phyloP scores from a whole-genome alignment of 2,113 vertebrate species.

The Alouatta palliata region DNA sequence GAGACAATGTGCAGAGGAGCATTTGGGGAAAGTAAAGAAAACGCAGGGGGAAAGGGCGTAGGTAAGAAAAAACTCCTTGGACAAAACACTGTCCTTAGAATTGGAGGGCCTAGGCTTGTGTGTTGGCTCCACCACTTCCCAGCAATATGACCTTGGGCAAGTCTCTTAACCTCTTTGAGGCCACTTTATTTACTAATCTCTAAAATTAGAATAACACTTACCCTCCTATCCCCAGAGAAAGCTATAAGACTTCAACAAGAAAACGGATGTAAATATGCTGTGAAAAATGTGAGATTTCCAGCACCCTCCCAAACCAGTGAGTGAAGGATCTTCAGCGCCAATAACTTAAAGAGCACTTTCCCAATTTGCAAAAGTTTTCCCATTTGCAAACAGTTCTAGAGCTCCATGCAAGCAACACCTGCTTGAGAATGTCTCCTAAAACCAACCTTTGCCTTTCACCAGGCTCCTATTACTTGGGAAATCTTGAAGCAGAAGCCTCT shows the following conservation, averaged over 20 bases:
- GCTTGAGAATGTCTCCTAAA: background rate
- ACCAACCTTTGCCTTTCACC: background rate
- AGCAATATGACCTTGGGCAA: constrained; percentile 60
- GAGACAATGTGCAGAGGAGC: background rate
- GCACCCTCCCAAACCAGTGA: background rate
- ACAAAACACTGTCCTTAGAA: background rate
- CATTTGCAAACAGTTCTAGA: background rate
- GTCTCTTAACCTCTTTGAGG: constrained; percentile 51
- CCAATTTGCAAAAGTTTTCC: background rate
- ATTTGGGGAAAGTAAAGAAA: background rate
- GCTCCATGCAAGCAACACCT: background rate
- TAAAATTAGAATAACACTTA: constrained; percentile 68
- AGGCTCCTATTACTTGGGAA: background rate
- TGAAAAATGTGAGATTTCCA: background rate
- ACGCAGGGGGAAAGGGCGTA: background rate
- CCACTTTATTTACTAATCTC: constrained; percentile 55
- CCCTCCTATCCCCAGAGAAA: constrained; percentile 22
- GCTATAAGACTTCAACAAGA: background rate
- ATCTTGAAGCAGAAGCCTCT: constrained; percentile 22
- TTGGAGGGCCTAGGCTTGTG: background rate
- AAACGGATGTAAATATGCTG: background rate
- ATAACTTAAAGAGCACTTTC: background rate
- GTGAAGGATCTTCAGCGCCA: background rate
- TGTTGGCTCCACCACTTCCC: background rate
- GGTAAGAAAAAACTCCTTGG: no score